Evolutionary conservation across 2,113 vertebrate species (phyloP).

Genomic region (Peromyscus leucopus): DNA sequence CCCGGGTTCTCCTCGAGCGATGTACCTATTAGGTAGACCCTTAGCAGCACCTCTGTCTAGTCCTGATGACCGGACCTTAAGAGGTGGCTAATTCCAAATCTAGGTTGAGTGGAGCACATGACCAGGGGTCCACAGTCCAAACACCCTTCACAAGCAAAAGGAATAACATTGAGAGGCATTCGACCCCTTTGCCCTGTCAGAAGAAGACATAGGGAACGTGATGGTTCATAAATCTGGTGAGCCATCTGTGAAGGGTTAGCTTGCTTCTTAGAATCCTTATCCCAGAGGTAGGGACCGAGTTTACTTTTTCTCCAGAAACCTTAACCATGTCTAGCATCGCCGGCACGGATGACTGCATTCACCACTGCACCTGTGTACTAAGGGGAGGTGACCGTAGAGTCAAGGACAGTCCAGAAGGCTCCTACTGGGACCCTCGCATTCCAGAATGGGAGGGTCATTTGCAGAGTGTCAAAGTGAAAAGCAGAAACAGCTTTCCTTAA

Average conservation of each 20-base stretch:
- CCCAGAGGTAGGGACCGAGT: background rate
- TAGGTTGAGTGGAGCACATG: background rate
- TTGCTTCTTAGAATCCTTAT: conserved; percentile 12
- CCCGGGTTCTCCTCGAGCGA: conserved; percentile 20
- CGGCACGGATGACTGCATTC: background rate
- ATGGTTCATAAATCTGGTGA: background rate
- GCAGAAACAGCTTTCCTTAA: background rate
- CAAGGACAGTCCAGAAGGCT: background rate
- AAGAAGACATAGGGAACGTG: background rate
- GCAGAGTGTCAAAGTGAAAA: conserved; percentile 1
- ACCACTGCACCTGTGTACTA: background rate
- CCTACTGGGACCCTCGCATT: background rate
- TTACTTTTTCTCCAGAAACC: background rate
- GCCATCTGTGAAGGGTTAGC: background rate
- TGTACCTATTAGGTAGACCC: background rate
- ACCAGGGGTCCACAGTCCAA: background rate
- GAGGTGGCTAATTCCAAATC: background rate
- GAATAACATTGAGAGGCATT: background rate
- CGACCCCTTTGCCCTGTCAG: background rate
- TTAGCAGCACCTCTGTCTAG: background rate
- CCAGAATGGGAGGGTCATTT: background rate
- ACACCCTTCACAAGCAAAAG: background rate
- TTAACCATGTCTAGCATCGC: background rate
- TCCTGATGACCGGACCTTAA: background rate
- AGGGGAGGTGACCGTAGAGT: background rate